These are phyloP conservation scores for Alethe castanea DNA, from an alignment of 2,113 vertebrate species.

Conservation along the genomic window DNA sequence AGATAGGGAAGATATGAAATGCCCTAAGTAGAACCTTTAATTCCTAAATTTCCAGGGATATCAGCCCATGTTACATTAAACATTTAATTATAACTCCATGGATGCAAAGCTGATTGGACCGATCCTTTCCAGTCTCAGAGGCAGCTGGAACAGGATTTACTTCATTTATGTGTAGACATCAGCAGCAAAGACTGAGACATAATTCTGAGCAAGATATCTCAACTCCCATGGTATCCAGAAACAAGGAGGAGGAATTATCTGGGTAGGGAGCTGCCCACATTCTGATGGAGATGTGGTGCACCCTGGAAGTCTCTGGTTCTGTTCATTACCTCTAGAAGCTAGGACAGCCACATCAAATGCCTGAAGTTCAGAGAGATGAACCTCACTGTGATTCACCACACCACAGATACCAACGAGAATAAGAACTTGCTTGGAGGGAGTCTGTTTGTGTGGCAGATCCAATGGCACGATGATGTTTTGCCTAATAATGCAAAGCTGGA, in stretches of 20 bases:
- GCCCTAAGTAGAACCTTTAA: neutral
- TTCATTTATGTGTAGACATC: neutral
- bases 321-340: neutral
- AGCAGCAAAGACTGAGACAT: neutral
- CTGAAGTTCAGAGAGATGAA: neutral
- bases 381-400: neutral
- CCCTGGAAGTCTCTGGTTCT: neutral
- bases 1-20: neutral
- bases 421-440: neutral
- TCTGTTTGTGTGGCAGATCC: neutral
- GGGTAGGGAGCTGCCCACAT: neutral
- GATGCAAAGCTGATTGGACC: neutral
- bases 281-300: neutral
- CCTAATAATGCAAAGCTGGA: neutral
- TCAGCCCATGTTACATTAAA: neutral
- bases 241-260: neutral
- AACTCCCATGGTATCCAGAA: neutral
- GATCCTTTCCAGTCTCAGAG: neutral
- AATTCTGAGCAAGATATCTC: neutral
- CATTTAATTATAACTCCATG: neutral
- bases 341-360: neutral
- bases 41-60: neutral
- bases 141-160: neutral
- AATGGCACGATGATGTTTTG: neutral
- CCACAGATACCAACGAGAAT: neutral